phyloP scores from a whole-genome alignment of 2,888 invertebrate species.

The Drosophila robusta region DNA sequence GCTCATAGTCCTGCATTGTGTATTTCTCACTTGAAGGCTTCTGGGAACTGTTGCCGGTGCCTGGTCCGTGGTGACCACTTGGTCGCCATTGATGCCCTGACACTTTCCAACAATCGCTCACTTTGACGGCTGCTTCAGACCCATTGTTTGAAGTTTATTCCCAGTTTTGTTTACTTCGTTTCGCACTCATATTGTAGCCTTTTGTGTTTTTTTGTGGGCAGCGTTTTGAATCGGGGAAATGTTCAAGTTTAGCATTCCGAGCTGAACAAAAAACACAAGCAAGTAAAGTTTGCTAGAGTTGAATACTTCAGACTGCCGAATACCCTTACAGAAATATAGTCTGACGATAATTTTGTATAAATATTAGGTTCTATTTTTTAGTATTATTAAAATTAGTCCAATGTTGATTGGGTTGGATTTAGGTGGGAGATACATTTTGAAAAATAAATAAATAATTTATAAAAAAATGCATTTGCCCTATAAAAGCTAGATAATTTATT shows the following conservation, averaged over 20 bases:
- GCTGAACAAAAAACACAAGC: not conserved
- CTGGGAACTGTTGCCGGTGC: slow-evolving; percentile 17
- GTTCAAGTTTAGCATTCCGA: slow-evolving; percentile 6
- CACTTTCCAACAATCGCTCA: slow-evolving; percentile 73
- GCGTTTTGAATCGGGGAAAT: slow-evolving; percentile 23
- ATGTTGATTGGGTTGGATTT: too few species aligned
- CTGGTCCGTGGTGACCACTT: slow-evolving; percentile 43
- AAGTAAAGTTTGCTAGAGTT: not conserved
- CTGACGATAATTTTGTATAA: too few species aligned
- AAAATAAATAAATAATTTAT: too few species aligned
- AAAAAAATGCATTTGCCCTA: too few species aligned
- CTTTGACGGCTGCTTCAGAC: slow-evolving; percentile 61
- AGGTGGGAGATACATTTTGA: too few species aligned
- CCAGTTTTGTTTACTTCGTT: slow-evolving; percentile 6
- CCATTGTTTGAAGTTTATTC: slow-evolving; percentile 51
- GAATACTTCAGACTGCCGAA: not conserved
- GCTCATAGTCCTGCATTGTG: too few species aligned
- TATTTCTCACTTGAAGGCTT: not conserved
- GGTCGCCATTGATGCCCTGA: slow-evolving; percentile 66
- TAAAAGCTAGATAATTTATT: too few species aligned
- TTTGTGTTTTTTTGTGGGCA: slow-evolving; percentile 22
- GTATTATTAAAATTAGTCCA: too few species aligned
- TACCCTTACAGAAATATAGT: not conserved
- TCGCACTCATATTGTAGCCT: slow-evolving; percentile 17
- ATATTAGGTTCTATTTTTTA: too few species aligned